Conservation (phyloP, 2,888 invertebrate genomes). For the Notodonta ziczac region DNA sequence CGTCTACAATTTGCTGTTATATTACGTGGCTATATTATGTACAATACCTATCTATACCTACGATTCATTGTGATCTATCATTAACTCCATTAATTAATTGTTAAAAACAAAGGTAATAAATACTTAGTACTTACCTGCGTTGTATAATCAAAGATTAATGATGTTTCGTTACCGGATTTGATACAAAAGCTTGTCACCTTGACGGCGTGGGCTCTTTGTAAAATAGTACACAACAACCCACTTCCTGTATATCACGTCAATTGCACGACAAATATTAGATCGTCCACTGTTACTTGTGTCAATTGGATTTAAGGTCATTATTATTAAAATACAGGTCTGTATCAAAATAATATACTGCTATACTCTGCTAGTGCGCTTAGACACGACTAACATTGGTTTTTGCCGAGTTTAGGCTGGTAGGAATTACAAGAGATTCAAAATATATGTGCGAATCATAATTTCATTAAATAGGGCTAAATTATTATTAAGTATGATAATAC, state of each 20-base stretch:
- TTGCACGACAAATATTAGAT: slow-evolving; percentile 63
- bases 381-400: too few relatives aligned
- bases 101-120: not conserved
- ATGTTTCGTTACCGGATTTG: slow-evolving; percentile 40
- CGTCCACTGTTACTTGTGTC: slow-evolving; percentile 52
- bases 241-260: slow-evolving; percentile 75
- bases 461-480: too few relatives aligned
- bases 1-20: slow-evolving; percentile 65
- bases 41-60: not conserved
- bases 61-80: not conserved
- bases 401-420: too few relatives aligned
- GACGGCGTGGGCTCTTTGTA: slow-evolving; percentile 57
- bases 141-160: slow-evolving; percentile 3
- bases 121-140: not conserved
- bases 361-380: too few relatives aligned
- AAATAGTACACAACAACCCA: slow-evolving; percentile 48
- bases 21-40: slow-evolving; percentile 15
- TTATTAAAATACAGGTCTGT: slow-evolving; percentile 27
- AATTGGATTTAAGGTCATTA: slow-evolving; percentile 66
- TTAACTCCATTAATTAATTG: not conserved
- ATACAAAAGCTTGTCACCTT: slow-evolving; percentile 63
- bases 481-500: too few relatives aligned
- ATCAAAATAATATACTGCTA: slow-evolving; percentile 15
- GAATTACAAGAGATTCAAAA: too few relatives aligned
- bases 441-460: too few relatives aligned